phyloP scores from a whole-genome alignment of 2,113 vertebrate species.

The Tursiops truncatus region DNA sequence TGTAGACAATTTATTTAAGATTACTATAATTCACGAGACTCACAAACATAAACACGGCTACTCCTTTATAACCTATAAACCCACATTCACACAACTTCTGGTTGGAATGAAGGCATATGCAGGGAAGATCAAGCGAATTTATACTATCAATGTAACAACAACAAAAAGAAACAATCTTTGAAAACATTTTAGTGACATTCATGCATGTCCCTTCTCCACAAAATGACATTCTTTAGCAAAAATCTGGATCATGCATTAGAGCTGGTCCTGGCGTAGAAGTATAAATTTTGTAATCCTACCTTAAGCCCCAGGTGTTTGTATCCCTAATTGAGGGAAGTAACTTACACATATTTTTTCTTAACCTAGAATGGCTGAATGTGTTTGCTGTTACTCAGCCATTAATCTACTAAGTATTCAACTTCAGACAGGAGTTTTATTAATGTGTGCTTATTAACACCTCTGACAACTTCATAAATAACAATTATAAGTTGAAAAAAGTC shows the following conservation, averaged over 20 bases:
- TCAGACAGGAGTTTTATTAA: constrained; percentile 67
- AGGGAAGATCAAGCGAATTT: background rate
- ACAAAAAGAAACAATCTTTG: background rate
- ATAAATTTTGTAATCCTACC: constrained; percentile 44
- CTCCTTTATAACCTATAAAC: background rate
- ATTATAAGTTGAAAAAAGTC: constrained; percentile 52
- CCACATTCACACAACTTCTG: background rate
- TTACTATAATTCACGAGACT: background rate
- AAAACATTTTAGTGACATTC: background rate
- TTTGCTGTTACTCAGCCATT: constrained; percentile 19
- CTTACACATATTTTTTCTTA: background rate
- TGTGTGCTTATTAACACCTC: constrained; percentile 67
- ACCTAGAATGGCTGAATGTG: background rate
- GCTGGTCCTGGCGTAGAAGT: constrained; percentile 44
- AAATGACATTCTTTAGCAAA: constrained; percentile 27
- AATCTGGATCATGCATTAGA: background rate
- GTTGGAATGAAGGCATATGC: background rate
- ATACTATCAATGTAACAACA: background rate
- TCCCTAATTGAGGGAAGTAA: constrained; percentile 48
- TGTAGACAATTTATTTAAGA: background rate
- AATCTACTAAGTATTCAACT: constrained; percentile 47
- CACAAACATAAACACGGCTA: background rate
- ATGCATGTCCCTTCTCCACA: background rate
- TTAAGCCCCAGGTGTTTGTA: constrained; percentile 34
- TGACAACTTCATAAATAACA: constrained; percentile 76